Evolutionary conservation across 2,113 vertebrate genomes (phyloP), one percentile per base, ranked within the genome.

Genomic region (Oceanites oceanicus): DNA sequence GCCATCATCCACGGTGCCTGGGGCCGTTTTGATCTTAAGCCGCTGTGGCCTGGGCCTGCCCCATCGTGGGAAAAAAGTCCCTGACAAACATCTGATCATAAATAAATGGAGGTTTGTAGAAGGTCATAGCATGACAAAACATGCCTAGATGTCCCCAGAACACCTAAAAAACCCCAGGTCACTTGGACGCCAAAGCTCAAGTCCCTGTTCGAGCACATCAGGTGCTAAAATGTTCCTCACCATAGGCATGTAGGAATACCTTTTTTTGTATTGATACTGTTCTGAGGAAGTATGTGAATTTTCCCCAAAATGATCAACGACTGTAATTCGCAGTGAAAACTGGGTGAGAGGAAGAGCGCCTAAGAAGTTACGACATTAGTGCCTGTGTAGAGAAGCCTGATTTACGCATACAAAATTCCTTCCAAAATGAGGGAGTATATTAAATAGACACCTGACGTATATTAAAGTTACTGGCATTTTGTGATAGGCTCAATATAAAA

Each of bases 1-100:
- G 0, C n/a, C 18, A 3, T 18, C 40, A 9, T 1, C 10, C 2
- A 2, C 5, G 3, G 32, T 4, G 11, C 8, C 4, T 9, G 40
- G 11, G 16, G 15, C 14, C 1, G 7, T 13, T 38, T 27, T 17
- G 34, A 14, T 45, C 2, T 42, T 30, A 13, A 15, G 44, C 3
- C 0, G 1, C 13, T 7, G 67, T 3, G 32, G 22, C 3, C 6
- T 20, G 26, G 16, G n/a, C 22, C 32, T 34, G 44, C 22, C 13
- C 23, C 10, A 1, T 10, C 1, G 3, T 29, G 15, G 11, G 49
- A 7, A 53, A 70, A 16, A 17, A 27, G 29, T 36, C 50, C 10
- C 15, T 25, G 17, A 21, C 8, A 47, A 55, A 42, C 15, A 6
- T 2, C 10, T 40, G 36, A 5, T 56, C 4, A 3, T 20, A 40